Percentiles rank a stretch among this genome's conserved stretches.
phyloP scores from a whole-genome alignment of 2,888 invertebrate species.

The Melangyna quadrimaculata region DNA sequence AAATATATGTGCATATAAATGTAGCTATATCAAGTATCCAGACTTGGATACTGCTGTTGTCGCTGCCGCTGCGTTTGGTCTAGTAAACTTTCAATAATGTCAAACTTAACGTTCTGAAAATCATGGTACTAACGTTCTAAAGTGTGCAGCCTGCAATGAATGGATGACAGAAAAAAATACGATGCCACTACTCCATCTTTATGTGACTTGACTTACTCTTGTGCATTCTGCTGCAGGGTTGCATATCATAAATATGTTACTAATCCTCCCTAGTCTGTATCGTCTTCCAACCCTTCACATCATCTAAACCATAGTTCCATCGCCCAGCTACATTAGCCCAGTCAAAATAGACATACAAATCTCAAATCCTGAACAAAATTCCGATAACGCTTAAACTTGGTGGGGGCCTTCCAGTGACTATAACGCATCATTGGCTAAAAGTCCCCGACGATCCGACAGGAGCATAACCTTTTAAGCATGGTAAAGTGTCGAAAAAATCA shows the following conservation, averaged over 20 bases:
- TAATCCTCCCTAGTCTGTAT: slow-evolving; percentile 48
- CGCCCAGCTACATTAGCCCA: neutral
- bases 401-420: too few species aligned
- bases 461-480: too few species aligned
- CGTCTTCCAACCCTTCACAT: slow-evolving; percentile 31
- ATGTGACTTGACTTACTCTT: slow-evolving; percentile 25
- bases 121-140: slow-evolving; percentile 10
- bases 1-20: too few species aligned
- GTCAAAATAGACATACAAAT: too few species aligned
- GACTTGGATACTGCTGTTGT: neutral
- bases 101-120: slow-evolving; percentile 34
- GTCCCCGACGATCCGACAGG: too few species aligned
- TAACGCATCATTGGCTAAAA: too few species aligned
- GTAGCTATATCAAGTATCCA: neutral
- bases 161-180: slow-evolving; percentile 9
- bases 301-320: neutral
- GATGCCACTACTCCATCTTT: slow-evolving; percentile 17
- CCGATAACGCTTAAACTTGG: too few species aligned
- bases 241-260: slow-evolving; percentile 63
- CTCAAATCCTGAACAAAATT: too few species aligned
- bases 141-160: slow-evolving; percentile 7
- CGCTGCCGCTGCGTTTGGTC: neutral
- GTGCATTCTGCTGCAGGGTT: slow-evolving; percentile 42
- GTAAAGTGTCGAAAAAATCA: too few species aligned
- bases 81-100: slow-evolving; percentile 39